phyloP scores from a whole-genome alignment of 2,113 vertebrate species.

The Vombatus ursinus region DNA sequence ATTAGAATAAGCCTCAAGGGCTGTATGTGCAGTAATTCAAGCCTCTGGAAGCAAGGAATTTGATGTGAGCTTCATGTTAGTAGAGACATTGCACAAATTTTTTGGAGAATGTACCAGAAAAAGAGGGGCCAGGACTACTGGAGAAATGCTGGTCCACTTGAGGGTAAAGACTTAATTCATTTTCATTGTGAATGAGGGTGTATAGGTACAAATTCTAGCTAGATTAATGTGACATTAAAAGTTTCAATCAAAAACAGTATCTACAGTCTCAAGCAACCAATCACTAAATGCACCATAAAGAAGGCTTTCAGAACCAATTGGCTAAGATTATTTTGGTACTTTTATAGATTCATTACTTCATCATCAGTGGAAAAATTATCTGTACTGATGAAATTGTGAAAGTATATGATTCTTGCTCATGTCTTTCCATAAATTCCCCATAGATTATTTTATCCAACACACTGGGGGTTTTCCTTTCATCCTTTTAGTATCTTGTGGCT shows the following conservation, averaged over 20 bases:
- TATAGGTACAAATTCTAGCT: neutral
- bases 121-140: neutral
- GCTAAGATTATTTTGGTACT: neutral
- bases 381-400: neutral
- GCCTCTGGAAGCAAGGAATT: neutral
- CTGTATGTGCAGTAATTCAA: neutral
- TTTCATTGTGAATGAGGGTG: neutral
- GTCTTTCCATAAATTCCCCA: neutral
- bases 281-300: too few relatives aligned
- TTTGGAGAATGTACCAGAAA: neutral
- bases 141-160: neutral
- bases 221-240: neutral
- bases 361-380: neutral
- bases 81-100: neutral
- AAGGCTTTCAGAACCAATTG: neutral
- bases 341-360: neutral
- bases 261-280: neutral
- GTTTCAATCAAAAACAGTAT: neutral
- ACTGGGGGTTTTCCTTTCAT: neutral
- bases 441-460: neutral
- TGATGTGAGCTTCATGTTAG: neutral
- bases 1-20: neutral
- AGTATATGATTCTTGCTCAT: neutral
- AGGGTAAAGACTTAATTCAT: neutral
- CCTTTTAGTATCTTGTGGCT: neutral